Conservation (phyloP, 2,888 invertebrate species). For the Venustoraphidia nigricollis region DNA sequence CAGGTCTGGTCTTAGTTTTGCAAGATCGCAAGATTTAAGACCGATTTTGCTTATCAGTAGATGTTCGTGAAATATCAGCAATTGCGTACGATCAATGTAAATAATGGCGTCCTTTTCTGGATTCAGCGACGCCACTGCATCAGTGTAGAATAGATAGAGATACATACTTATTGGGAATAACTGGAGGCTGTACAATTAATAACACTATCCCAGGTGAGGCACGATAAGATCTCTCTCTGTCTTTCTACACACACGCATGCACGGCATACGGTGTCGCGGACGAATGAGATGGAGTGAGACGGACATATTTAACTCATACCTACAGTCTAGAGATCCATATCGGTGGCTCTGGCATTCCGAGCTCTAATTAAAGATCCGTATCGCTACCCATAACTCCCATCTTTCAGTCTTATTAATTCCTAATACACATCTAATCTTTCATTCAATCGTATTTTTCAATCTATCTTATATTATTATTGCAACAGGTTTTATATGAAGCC, state of each 20-base stretch:
- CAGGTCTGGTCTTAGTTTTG: too few relatives aligned
- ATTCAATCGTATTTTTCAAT: slow-evolving; percentile 19
- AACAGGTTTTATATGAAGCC: too few relatives aligned
- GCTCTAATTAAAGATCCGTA: slow-evolving; percentile 21
- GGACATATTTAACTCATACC: too few relatives aligned
- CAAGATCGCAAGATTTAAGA: too few relatives aligned
- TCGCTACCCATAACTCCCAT: slow-evolving; percentile 23
- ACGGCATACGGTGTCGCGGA: slow-evolving; percentile 2
- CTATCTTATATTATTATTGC: slow-evolving; percentile 1
- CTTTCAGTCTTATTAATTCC: slow-evolving; percentile 25
- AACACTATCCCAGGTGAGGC: slow-evolving; percentile 13
- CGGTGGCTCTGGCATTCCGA: slow-evolving; percentile 18
- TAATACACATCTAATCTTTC: slow-evolving; percentile 22
- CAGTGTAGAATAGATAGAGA: too few relatives aligned
- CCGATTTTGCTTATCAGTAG: too few relatives aligned
- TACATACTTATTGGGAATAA: too few relatives aligned
- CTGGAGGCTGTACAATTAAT: slow-evolving; percentile 17
- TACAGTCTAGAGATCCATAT: slow-evolving; percentile 14
- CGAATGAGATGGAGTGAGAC: neutral
- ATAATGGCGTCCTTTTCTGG: too few relatives aligned
- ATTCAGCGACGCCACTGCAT: too few relatives aligned
- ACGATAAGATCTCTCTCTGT: slow-evolving; percentile 4
- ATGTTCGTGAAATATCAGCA: too few relatives aligned
- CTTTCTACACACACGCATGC: slow-evolving; percentile 7
- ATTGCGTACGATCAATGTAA: too few relatives aligned